These are phyloP conservation scores for Sprattus sprattus DNA, from an alignment of 2,113 vertebrate species.

Conservation along the genomic window DNA sequence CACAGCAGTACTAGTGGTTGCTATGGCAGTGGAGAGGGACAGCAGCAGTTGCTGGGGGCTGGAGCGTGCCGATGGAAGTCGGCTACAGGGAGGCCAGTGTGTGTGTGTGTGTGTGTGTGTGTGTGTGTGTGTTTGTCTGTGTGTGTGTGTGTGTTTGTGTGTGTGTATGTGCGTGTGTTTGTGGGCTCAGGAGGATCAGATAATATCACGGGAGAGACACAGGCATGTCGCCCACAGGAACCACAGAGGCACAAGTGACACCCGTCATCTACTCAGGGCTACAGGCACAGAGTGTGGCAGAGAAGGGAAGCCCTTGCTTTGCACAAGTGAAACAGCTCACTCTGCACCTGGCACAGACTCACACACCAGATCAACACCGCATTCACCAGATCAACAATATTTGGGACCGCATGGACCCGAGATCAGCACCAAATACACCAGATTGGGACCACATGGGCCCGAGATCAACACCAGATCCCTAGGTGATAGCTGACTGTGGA, in stretches of 20 bases:
- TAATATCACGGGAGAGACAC: neutral
- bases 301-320: neutral
- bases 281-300: neutral
- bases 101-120: neutral
- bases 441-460: neutral
- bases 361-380: neutral
- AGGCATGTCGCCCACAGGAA: neutral
- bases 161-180: neutral
- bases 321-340: neutral
- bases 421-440: neutral
- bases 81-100: neutral
- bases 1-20: conserved; percentile 1
- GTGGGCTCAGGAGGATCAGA: neutral
- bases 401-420: neutral
- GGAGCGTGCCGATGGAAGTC: neutral
- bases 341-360: no score
- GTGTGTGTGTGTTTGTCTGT: neutral
- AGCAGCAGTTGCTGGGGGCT: conserved; percentile 12
- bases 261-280: neutral
- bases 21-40: neutral
- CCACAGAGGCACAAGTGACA: neutral
- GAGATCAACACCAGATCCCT: neutral
- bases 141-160: neutral
- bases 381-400: neutral
- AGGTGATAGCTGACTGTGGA: neutral